Base-by-base conservation (phyloP, 1,140 invertebrate species). In the Tetraneura akinire region DNA sequence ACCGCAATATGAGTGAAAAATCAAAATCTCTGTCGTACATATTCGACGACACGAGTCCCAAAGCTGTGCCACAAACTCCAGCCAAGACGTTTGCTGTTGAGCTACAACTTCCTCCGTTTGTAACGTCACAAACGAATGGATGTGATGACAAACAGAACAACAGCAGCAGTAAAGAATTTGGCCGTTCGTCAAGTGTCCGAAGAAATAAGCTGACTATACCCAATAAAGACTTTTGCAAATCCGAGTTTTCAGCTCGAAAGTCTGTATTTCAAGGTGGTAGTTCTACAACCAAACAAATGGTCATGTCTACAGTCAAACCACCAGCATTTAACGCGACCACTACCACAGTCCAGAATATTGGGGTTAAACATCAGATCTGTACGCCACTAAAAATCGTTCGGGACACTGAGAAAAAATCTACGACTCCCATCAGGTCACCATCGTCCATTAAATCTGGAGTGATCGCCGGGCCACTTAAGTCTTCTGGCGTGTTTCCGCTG, bases 11-110 rank as follows among this genome's bases (percentile, higher is more conserved):
- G 74, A 78, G 74, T 9, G 74, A 62, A 62, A 78, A 78, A 78
- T 78, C 74, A 78, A 78, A 78, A 78, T 78, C 74, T n/a, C 74
- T 78, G 74, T 78, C 74, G 11, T 78, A 78, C 37, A 62, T 62
- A 45, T 78, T 62, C 16, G 74, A 78, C 16, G 74, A 78, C 21
- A 62, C 32, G 32, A 37, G 53, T 8, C 37, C 21, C 16, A 62
- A 78, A 21, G 74, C 53, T n/a, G 32, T 76, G 53, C 73, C 73
- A 18, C 73, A 76, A n/a, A 55, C 53, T 23, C 51, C 73, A 6
- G 53, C 42, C 13, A 76, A 76, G 32, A 37, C 51, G 2, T 76
- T 57, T 14, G 29, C 73, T 11, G 23, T 23, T 23, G 74, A 78
- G 18, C 68, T 49, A 16, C 45, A 18, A 9, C 26, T 16, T 1